A percentile compares a stretch with the other conserved stretches of the same genome.
These are phyloP conservation scores for Eurois occulta DNA, from an alignment of 2,888 invertebrate species.

Conservation along the genomic window DNA sequence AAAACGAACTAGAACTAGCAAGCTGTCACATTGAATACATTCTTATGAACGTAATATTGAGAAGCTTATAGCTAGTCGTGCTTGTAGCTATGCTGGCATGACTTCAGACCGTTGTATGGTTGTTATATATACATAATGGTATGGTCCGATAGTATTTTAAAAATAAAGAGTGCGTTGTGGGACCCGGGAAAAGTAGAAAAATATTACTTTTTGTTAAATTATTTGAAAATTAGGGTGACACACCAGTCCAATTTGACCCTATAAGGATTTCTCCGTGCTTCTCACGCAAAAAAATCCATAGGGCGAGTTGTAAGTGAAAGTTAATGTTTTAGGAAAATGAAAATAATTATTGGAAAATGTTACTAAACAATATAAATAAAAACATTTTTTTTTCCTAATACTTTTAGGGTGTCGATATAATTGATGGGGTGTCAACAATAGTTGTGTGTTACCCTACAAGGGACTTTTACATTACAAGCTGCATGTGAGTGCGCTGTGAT, in stretches of 20 bases:
- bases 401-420: too few relatives aligned
- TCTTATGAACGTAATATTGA: conserved; percentile 13
- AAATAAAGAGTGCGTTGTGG: not conserved
- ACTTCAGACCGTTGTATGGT: not conserved
- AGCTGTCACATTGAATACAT: conserved; percentile 22
- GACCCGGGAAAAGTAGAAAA: not conserved
- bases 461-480: not conserved
- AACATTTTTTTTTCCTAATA: too few relatives aligned
- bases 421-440: not conserved
- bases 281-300: not conserved
- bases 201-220: not conserved
- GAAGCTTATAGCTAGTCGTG: conserved; percentile 25
- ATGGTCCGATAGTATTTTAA: not conserved
- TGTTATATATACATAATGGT: not conserved
- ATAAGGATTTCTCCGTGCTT: not conserved
- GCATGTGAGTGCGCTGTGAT: not conserved
- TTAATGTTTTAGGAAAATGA: not conserved
- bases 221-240: not conserved
- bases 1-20: conserved; percentile 6
- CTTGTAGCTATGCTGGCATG: conserved; percentile 1
- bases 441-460: not conserved
- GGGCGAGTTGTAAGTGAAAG: not conserved
- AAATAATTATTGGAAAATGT: not conserved
- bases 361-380: not conserved
- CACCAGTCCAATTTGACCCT: too few relatives aligned